Base-by-base conservation (phyloP, 2,888 invertebrate species). In the Patella caerulea region DNA sequence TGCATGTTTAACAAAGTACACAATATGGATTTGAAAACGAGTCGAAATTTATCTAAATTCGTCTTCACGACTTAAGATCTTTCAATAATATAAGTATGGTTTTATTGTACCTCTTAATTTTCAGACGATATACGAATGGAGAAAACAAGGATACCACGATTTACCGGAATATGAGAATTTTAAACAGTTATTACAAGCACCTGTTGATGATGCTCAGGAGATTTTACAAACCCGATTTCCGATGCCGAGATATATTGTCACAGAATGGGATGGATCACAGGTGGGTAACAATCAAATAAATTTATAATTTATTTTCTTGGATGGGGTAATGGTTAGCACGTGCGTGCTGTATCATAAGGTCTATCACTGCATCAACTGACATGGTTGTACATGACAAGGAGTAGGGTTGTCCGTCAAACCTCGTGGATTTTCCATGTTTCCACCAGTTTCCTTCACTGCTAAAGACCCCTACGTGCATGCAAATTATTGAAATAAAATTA, bases 261-360 rank as follows among this genome's bases (percentile, higher is more conserved):
- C 99, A 0, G 98, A 99, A 91, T 97, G 98, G 89, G 99, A 98
- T n/a, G 99, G 98, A 15, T 98, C 98, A 1, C 99, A 99, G 93
- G 94, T 94, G 45, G 45, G 45, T 45, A 9, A 9, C 45, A 45
- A 45, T 45, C 7, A 7, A 45, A 45, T 45, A 29, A 29, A 29
- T 29, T 65, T 65, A n/a, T 71, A 29, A 29, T 29, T 65, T 65
- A n/a, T 12, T 65, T n/a, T 65, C 11, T 19, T 59, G 4, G 34
- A 34, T 34, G 34, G 3, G 0, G 34, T 34, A 3, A 3, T 34
- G 34, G 34, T 4, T 3, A 34, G 34, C 2, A 34, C 34, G 3
- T 34, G 34, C 3, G 4, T 3, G 3, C 34, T 34, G 34, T 29
- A 29, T 29, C 29, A 29, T 29, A 29, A 29, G 29, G 29, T 29